phyloP scores from a whole-genome alignment of 2,113 vertebrate species.

The Bubo blakistoni region DNA sequence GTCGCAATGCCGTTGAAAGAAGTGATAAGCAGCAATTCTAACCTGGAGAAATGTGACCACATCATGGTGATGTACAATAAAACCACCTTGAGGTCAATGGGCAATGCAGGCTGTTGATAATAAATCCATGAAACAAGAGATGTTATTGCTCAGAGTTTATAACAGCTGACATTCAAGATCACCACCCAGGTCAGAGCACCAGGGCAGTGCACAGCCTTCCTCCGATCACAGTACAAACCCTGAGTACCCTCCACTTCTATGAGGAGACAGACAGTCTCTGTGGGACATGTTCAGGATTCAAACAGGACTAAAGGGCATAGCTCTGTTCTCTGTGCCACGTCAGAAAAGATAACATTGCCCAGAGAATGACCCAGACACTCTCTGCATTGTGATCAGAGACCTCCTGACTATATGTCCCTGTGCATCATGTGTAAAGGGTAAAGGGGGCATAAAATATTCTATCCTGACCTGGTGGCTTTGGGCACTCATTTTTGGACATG shows the following conservation, averaged over 20 bases:
- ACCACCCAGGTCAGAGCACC: conserved; percentile 22
- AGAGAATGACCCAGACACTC: neutral
- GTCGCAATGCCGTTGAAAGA: neutral
- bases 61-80: conserved; percentile 26
- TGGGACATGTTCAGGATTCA: neutral
- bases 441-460: neutral
- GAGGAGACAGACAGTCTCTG: neutral
- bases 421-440: neutral
- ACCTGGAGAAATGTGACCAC: conserved; percentile 41
- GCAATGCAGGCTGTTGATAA: conserved; percentile 25
- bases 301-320: neutral
- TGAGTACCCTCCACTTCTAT: neutral
- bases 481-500: neutral
- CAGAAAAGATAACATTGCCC: neutral
- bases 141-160: conserved; percentile 32
- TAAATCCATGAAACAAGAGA: conserved; percentile 44
- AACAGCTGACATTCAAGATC: conserved; percentile 37
- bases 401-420: neutral
- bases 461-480: neutral
- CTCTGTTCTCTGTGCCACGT: neutral
- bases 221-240: neutral
- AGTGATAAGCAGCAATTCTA: conserved; percentile 25
- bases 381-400: neutral
- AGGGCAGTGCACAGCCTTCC: neutral
- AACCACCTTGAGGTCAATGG: conserved; percentile 54